Conservation (phyloP, 2,888 invertebrate species). For the Apodemia mormo region DNA sequence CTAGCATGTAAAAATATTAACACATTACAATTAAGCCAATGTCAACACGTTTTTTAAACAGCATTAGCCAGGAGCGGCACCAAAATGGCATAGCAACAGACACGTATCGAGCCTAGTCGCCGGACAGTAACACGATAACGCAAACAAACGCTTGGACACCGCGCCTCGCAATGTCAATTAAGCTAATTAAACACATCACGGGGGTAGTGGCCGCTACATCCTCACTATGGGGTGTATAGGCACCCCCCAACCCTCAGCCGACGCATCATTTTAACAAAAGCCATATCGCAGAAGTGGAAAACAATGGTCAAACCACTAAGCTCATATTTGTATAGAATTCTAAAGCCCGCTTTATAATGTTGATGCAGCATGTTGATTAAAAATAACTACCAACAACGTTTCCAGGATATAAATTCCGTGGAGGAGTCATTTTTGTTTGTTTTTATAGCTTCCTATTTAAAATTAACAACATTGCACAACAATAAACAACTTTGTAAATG, state of each 20-base stretch:
- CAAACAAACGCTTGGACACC: slow-evolving; percentile 80
- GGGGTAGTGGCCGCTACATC: slow-evolving; percentile 56
- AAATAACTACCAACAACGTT: slow-evolving; percentile 22
- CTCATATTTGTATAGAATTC: slow-evolving; percentile 34
- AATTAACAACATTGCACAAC: neutral
- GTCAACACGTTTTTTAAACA: neutral
- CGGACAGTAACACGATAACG: slow-evolving; percentile 66
- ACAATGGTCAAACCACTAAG: slow-evolving; percentile 52
- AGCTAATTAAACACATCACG: slow-evolving; percentile 75
- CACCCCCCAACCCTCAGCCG: slow-evolving; percentile 60
- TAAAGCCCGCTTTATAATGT: slow-evolving; percentile 35
- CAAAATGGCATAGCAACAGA: neutral
- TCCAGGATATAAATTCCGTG: slow-evolving; percentile 19
- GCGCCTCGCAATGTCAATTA: slow-evolving; percentile 80
- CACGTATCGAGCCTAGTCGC: neutral
- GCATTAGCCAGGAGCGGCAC: neutral
- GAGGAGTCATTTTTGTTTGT: slow-evolving; percentile 4
- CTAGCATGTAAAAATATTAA: neutral
- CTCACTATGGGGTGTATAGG: slow-evolving; percentile 41
- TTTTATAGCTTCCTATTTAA: slow-evolving; percentile 1
- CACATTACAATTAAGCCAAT: neutral
- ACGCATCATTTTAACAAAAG: slow-evolving; percentile 69
- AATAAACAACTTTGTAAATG: neutral
- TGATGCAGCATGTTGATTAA: slow-evolving; percentile 31
- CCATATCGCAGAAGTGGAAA: slow-evolving; percentile 57